A percentile compares a stretch with the other conserved stretches of the same genome.
Conservation (phyloP, 2,113 vertebrate species). For the Sylvietta virens region DNA sequence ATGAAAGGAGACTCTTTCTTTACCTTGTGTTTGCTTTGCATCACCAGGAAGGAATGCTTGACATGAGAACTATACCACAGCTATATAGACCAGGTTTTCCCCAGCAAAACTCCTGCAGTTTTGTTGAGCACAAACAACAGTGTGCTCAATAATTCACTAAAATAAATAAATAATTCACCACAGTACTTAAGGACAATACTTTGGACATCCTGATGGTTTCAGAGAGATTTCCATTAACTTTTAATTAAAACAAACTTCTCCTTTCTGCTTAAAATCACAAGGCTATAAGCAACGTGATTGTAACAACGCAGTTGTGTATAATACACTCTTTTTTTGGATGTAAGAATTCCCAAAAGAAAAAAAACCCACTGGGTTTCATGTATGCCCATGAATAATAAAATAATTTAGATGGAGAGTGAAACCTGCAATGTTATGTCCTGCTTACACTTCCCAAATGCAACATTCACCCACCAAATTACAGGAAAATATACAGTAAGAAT, state of each 20-base stretch:
- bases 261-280: background rate
- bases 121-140: background rate
- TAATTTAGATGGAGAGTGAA: background rate
- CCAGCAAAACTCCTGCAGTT: background rate
- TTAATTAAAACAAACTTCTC: background rate
- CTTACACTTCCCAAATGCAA: background rate
- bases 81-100: background rate
- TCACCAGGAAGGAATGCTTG: background rate
- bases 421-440: background rate
- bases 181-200: background rate
- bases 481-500: background rate
- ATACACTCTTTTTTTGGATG: background rate
- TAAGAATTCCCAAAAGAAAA: background rate
- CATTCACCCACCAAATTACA: accelerated
- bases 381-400: background rate
- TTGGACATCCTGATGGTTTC: background rate
- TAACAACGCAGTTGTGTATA: background rate
- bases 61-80: background rate
- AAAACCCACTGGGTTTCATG: background rate
- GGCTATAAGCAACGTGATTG: background rate
- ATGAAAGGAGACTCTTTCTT: background rate
- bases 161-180: background rate
- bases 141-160: background rate
- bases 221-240: background rate
- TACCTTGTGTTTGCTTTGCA: background rate